Evolutionary conservation across 2,113 vertebrate genomes (phyloP).

Genomic region (Loxodonta africana): DNA sequence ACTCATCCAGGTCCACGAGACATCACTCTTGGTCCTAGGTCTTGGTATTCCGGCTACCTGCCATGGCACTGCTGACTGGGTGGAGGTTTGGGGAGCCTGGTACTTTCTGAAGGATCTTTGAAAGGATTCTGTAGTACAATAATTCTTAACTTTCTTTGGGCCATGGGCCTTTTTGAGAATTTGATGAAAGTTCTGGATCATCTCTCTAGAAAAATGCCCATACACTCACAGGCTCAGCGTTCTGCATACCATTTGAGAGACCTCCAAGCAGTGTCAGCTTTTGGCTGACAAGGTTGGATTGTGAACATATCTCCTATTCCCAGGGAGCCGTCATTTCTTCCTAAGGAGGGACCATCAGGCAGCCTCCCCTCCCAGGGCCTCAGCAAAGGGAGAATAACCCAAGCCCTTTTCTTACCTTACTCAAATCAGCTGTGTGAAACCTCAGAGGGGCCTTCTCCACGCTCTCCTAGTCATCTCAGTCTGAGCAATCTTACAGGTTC

Average conservation of each 20-base stretch:
- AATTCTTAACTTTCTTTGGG: background rate
- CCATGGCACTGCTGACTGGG: background rate
- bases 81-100: background rate
- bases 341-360: background rate
- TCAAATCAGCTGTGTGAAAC: conserved; percentile 71
- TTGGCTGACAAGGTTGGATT: background rate
- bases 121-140: conserved; percentile 18
- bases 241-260: conserved; percentile 13
- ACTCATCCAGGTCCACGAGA: background rate
- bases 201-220: conserved; percentile 15
- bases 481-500: conserved; percentile 65
- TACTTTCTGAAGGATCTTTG: conserved; percentile 4
- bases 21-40: background rate
- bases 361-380: background rate
- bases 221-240: background rate
- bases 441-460: conserved; percentile 62
- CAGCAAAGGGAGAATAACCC: background rate
- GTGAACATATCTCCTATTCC: background rate
- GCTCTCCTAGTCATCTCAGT: conserved; percentile 37
- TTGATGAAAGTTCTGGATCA: background rate
- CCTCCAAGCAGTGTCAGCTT: background rate
- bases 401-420: conserved; percentile 66
- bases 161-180: conserved; percentile 3
- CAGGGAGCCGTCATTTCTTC: background rate
- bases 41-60: background rate